These are phyloP conservation scores for Phengaris alcon DNA, from an alignment of 2,888 invertebrate genomes.

Conservation along the genomic window DNA sequence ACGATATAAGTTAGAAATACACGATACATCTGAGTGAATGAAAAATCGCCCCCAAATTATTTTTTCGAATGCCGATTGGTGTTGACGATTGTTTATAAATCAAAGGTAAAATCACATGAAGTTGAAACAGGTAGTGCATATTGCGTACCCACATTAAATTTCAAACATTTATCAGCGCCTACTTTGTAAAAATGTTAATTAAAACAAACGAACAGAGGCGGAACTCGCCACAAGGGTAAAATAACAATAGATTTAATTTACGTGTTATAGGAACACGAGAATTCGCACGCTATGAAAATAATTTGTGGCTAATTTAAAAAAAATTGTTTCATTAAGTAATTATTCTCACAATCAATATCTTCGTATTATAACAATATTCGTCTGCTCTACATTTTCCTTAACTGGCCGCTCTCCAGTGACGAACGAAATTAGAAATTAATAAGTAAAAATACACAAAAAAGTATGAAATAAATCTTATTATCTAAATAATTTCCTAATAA, in stretches of 20 bases:
- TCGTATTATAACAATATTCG: background rate
- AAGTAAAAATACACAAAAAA: no score
- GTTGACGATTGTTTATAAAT: no score
- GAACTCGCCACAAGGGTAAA: constrained; percentile 1
- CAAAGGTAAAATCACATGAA: no score
- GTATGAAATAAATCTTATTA: no score
- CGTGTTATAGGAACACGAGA: background rate
- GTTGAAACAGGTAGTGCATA: no score
- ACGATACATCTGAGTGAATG: no score
- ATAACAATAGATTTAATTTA: background rate
- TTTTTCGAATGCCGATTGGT: no score
- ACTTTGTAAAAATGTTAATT: background rate
- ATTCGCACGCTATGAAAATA: background rate
- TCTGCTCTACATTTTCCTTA: background rate
- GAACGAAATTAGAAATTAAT: no score
- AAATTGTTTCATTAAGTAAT: background rate
- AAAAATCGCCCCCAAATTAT: no score
- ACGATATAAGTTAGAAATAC: no score
- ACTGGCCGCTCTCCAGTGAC: no score
- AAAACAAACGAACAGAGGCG: background rate
- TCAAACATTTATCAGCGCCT: background rate
- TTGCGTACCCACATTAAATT: background rate
- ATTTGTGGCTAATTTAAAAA: background rate
- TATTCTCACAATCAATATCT: background rate
- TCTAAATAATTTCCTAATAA: no score